Conservation (phyloP, 1,140 invertebrate species). For the Ladona fulva region DNA sequence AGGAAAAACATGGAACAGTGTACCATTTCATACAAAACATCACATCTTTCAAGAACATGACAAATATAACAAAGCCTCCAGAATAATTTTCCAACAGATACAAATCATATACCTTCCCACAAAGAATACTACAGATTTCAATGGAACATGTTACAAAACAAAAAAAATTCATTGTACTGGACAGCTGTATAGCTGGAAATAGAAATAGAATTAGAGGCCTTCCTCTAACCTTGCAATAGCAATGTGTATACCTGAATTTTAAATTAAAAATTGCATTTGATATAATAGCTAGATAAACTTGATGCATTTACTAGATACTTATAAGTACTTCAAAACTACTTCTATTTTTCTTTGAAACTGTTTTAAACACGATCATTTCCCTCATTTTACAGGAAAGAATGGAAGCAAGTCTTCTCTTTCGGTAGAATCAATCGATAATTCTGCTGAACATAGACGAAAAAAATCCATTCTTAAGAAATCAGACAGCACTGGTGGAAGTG, state of each 20-base stretch:
- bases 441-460: slow-evolving; percentile 48
- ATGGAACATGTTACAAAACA: no score
- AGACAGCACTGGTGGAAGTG: slow-evolving; percentile 41
- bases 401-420: slow-evolving; percentile 59
- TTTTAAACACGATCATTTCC: no score
- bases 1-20: background rate
- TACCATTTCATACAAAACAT: background rate
- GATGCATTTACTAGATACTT: no score
- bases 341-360: no score
- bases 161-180: no score
- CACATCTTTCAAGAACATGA: background rate
- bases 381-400: slow-evolving; percentile 44
- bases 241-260: no score
- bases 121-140: background rate
- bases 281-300: no score
- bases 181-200: background rate
- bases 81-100: background rate
- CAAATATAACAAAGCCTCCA: background rate
- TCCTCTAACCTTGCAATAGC: no score
- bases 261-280: no score
- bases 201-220: background rate
- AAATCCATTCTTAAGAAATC: slow-evolving; percentile 74
- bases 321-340: no score
- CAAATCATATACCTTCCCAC: background rate
- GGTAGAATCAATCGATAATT: slow-evolving; percentile 57